Evolutionary conservation across 2,888 invertebrate species (phyloP).

Genomic region (Dorcus hopei): DNA sequence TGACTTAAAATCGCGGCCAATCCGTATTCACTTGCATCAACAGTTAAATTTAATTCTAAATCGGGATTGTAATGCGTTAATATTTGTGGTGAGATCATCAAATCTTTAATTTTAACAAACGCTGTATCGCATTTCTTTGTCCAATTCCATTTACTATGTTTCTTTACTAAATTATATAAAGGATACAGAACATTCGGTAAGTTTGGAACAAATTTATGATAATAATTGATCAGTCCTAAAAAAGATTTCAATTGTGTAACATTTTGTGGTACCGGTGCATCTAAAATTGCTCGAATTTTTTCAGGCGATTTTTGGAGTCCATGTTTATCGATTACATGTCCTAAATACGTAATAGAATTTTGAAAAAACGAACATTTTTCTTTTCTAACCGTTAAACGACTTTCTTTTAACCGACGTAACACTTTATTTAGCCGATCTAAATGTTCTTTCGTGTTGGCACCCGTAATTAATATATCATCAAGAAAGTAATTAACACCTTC

Average conservation of each 20-base stretch:
- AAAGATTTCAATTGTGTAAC: slow-evolving; percentile 19
- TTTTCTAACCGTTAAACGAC: no score
- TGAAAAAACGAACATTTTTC: slow-evolving; percentile 12
- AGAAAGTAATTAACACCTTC: no score
- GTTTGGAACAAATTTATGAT: slow-evolving; percentile 19
- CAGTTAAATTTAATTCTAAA: no score
- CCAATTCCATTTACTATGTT: not conserved
- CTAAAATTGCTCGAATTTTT: slow-evolving; percentile 21
- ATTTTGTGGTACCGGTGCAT: slow-evolving; percentile 16
- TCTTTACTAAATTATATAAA: slow-evolving; percentile 15
- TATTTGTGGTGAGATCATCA: no score
- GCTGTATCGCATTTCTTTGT: no score
- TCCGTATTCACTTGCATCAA: no score
- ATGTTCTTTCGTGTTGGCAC: no score
- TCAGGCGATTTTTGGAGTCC: slow-evolving; percentile 17
- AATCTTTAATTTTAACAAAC: no score
- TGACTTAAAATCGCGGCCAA: not conserved
- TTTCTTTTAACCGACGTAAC: no score
- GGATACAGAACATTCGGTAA: slow-evolving; percentile 10
- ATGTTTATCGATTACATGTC: slow-evolving; percentile 16
- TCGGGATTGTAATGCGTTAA: no score
- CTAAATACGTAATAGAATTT: slow-evolving; percentile 20
- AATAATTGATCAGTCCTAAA: slow-evolving; percentile 23
- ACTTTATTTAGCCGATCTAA: no score
- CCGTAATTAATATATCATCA: no score